Percentiles rank a stretch among this genome's conserved stretches.
Conservation (phyloP, 2,113 vertebrate genomes). For the Numenius arquata region DNA sequence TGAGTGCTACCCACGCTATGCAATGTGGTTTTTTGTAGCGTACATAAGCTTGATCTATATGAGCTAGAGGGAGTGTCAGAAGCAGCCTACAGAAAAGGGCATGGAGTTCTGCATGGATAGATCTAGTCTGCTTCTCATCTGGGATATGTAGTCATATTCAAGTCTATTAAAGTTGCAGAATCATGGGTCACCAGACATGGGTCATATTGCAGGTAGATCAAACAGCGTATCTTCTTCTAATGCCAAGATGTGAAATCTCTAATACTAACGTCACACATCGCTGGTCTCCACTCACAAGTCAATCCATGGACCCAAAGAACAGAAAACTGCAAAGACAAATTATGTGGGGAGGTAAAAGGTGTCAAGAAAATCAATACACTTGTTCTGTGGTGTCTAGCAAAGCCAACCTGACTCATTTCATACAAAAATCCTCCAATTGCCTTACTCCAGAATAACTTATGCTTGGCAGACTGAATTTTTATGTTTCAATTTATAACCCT, state of each 20-base stretch:
- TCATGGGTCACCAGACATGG: neutral
- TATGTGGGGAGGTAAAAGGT: neutral
- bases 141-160: neutral
- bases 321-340: neutral
- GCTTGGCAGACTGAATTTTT: neutral
- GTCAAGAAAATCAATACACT: neutral
- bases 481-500: neutral
- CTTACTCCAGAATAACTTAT: neutral
- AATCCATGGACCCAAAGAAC: neutral
- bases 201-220: neutral
- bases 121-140: neutral
- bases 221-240: neutral
- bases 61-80: neutral
- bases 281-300: neutral
- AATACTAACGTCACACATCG: neutral
- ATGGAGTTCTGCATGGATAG: neutral
- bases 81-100: neutral
- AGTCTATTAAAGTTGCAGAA: neutral
- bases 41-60: neutral
- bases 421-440: neutral
- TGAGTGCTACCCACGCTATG: neutral
- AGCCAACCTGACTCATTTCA: neutral
- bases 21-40: neutral
- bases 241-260: neutral
- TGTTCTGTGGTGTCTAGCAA: neutral